Conservation (phyloP, 2,113 vertebrate genomes). For the Misgurnus anguillicaudatus region DNA sequence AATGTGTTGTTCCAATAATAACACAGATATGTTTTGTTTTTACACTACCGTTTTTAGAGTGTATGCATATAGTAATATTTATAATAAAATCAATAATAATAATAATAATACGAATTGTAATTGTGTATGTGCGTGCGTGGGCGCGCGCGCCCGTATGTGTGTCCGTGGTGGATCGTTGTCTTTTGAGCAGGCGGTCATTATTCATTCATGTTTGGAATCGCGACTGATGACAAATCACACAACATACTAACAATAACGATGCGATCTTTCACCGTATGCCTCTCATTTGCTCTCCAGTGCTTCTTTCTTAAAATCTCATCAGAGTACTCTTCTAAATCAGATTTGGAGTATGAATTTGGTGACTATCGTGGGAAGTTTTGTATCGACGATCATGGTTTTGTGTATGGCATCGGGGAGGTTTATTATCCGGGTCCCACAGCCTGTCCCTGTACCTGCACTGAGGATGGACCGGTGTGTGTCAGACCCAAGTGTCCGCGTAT, state of each 20-base stretch:
- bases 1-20: too few relatives aligned
- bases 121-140: too few relatives aligned
- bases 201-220: not conserved
- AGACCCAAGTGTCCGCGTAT: conserved; percentile 74
- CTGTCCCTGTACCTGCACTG: conserved; percentile 79
- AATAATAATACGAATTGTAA: too few relatives aligned
- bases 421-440: conserved; percentile 71
- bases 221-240: not conserved
- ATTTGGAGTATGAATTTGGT: conserved; percentile 74
- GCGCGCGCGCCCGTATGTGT: too few relatives aligned
- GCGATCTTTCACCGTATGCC: conserved; percentile 44
- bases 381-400: conserved; percentile 76
- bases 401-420: conserved; percentile 73
- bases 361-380: conserved; percentile 80
- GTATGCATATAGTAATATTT: too few relatives aligned
- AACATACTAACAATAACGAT: conserved; percentile 26
- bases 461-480: conserved; percentile 74
- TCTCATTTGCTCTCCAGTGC: conserved; percentile 45
- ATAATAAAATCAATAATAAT: too few relatives aligned
- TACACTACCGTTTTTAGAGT: too few relatives aligned
- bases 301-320: conserved; percentile 42
- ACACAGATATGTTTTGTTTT: too few relatives aligned
- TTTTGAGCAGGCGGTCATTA: conserved; percentile 2
- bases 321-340: conserved; percentile 66
- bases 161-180: conserved; percentile 1